A percentile compares a stretch with the other conserved stretches of the same genome.
Evolutionary conservation across 2,797 vertebrate genomes (phyloP).

Genomic region (Petrocephalus schoutedeni): DNA sequence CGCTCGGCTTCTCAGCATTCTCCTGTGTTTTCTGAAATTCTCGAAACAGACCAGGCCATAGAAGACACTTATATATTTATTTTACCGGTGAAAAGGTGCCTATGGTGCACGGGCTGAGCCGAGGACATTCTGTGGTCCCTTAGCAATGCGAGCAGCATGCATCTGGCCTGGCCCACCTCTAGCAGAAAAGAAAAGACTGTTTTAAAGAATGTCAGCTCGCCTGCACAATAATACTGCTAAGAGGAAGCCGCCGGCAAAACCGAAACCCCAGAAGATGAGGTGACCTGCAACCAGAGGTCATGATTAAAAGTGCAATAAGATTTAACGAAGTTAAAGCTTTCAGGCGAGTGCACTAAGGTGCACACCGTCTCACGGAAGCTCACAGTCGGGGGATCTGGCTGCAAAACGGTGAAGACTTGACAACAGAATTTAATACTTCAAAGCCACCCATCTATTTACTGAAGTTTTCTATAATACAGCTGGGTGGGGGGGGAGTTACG

Average conservation of each 20-base stretch:
- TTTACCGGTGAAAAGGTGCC: neutral
- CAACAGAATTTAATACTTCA: slow-evolving; percentile 3
- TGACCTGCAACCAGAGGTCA: slow-evolving; percentile 30
- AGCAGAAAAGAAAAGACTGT: neutral
- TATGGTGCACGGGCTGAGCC: neutral
- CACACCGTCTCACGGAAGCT: neutral
- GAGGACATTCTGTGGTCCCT: neutral
- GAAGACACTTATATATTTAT: slow-evolving; percentile 3
- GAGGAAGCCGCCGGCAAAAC: slow-evolving; percentile 60
- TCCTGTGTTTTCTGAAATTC: neutral
- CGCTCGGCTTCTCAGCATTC: neutral
- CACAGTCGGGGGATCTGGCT: neutral
- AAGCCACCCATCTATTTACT: neutral
- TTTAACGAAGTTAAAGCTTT: neutral
- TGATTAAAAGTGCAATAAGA: neutral
- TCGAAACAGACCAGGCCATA: neutral
- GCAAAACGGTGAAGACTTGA: neutral
- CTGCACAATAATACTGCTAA: slow-evolving; percentile 40
- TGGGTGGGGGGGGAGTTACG: neutral
- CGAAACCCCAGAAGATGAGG: slow-evolving; percentile 59
- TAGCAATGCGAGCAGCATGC: neutral
- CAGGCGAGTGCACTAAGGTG: neutral
- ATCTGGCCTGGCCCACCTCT: neutral
- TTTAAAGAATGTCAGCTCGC: neutral
- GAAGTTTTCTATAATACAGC: neutral